Evolutionary conservation across 2,888 invertebrate genomes (phyloP).

Genomic region (Meghimatium bilineatum): DNA sequence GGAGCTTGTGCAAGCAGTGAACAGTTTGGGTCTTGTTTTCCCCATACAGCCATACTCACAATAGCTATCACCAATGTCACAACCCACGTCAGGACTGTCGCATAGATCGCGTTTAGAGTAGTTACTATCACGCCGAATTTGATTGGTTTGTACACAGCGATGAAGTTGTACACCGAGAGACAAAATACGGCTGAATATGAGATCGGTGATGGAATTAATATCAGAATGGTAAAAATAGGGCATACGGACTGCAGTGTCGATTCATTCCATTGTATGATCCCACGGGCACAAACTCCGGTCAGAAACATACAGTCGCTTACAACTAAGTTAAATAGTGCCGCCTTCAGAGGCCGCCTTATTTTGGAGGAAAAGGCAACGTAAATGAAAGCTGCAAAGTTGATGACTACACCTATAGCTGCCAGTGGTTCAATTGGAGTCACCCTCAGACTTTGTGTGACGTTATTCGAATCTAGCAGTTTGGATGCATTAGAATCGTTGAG

Average conservation of each 20-base stretch:
- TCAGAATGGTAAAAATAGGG: not conserved
- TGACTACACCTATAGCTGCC: not conserved
- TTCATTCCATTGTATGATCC: not conserved
- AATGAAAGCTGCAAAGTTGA: conserved; percentile 4
- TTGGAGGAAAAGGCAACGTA: not conserved
- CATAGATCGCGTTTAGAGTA: not conserved
- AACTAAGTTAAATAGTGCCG: conserved; percentile 4
- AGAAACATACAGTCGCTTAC: conserved; percentile 25
- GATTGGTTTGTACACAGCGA: conserved; percentile 19
- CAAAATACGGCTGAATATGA: conserved; percentile 21
- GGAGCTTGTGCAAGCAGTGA: not conserved
- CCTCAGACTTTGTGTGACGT: not conserved
- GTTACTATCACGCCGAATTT: not conserved
- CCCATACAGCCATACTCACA: not conserved
- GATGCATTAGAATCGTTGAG: not conserved
- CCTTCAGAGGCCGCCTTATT: conserved; percentile 16
- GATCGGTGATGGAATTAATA: not conserved
- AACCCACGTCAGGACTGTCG: not conserved
- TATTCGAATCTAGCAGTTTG: not conserved
- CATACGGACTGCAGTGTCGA: not conserved
- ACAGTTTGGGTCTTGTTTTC: not conserved
- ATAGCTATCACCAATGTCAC: not conserved
- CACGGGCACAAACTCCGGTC: not conserved
- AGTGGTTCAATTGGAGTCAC: not conserved
- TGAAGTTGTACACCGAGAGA: conserved; percentile 19